Base-by-base conservation (phyloP, 2,888 invertebrate species). In the Eupithecia insigniata region DNA sequence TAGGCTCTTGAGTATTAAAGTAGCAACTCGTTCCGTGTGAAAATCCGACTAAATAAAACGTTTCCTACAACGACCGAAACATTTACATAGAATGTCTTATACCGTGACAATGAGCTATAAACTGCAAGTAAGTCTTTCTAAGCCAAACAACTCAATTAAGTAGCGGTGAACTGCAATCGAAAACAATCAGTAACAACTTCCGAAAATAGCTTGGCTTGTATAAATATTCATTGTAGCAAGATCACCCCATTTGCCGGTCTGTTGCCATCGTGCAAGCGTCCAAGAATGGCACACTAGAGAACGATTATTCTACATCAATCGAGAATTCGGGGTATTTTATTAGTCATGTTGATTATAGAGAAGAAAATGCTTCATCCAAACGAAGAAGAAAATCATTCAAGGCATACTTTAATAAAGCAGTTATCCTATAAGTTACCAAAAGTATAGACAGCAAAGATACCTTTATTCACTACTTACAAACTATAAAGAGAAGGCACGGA, bases 241-340 rank as follows among this genome's bases (percentile, higher is more conserved):
- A 88, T 88, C 85, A 87, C 82, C 87, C 90, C 89, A 92, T 92
- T 92, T 91, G 87, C 90, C 90, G 87, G 86, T 84, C 87, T 89
- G 88, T 88, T 89, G 89, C 89, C 86, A 79, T 82, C 85, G 84
- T 82, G 82, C 82, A 86, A 84, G 82, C 83, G 36, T 64, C 64
- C 26, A 36, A 36, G n/a, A 64, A 22, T 26, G 64, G 64, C 22
- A 26, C 22, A 64, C 22, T 36, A 34, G 22, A 16, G n/a, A 34
- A 26, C n/a, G 16, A 34, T 55, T 55, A 55, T 55, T 26, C 26
- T 55, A 26, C 55, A 10, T 51, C 26, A 55, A 55, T 55, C 55
- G 26, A 55, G 55, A 26, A 14, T 55, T 26, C 1, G 5, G 14
- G 22, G 12, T 12, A 55, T 55, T 55, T 55, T 55, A n/a, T n/a